Percentiles rank a stretch among this genome's conserved stretches.
Conservation (phyloP, 2,888 invertebrate genomes). For the Portevinia maculata region DNA sequence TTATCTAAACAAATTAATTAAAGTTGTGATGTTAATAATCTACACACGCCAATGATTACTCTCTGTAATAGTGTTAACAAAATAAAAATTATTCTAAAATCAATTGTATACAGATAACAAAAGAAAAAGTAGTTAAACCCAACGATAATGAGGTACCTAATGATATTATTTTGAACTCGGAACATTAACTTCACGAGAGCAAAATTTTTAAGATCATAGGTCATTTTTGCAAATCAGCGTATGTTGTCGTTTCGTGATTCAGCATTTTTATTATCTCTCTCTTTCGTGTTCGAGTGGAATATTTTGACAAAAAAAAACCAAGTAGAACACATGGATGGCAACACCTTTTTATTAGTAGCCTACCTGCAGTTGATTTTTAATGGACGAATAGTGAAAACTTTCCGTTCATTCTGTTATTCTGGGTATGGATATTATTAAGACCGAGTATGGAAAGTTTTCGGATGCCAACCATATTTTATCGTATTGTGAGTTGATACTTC, state of each 20-base stretch:
- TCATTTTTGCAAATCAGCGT: not conserved
- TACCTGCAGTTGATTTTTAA: not conserved
- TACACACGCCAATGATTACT: constrained; percentile 6
- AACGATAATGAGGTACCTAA: constrained; percentile 17
- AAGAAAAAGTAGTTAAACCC: constrained; percentile 4
- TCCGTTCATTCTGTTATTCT: not conserved
- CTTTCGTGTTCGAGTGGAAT: not conserved
- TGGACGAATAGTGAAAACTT: not conserved
- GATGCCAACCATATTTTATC: not conserved
- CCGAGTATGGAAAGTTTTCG: constrained; percentile 1
- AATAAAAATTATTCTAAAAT: not conserved
- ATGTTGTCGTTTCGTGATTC: not conserved
- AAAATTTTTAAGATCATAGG: constrained; percentile 8
- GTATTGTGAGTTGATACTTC: no score
- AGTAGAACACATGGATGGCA: not conserved
- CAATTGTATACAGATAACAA: not conserved
- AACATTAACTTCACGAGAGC: constrained; percentile 1
- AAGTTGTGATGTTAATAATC: no score
- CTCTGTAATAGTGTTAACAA: constrained; percentile 14
- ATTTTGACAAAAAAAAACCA: not conserved
- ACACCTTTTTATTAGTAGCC: not conserved
- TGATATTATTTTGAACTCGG: constrained; percentile 33
- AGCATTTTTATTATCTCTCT: not conserved
- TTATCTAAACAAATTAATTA: no score
- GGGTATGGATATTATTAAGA: not conserved